Evolutionary conservation across 2,797 vertebrate species (phyloP), one percentile per base, ranked within the genome.

Genomic region (Macroramphosus scolopax): DNA sequence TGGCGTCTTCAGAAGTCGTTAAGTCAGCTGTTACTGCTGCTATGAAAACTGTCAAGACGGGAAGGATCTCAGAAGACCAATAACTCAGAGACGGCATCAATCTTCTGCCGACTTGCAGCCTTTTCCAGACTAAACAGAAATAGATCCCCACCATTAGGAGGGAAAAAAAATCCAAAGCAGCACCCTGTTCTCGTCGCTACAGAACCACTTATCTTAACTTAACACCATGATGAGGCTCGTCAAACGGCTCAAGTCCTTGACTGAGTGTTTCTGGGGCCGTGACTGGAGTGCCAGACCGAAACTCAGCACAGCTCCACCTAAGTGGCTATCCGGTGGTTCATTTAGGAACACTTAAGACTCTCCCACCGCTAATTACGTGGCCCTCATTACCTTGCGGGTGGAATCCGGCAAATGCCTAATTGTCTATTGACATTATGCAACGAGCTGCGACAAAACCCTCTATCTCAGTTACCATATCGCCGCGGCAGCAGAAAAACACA

Each of bases 381-480:
- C 70, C 58, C 52, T 87, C 88, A 91, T 91, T 89, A 88, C 82
- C 88, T 87, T 75, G 68, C 26, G 73, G 80, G 75, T 55, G 45
- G 68, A 83, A 85, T 85, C 72, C 79, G 72, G 80, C 82, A 79
- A 82, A 88, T 30, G 48, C 57, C 77, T 91, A 89, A 91, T 89
- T 89, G 88, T 84, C 80, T 89, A 90, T 90, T 88, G 88, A 89
- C 83, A 86, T 86, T 75, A 81, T 75, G 75, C 83, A 80, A 83
- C 83, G 81, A 81, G 77, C 75, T 82, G 82, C 71, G 82, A 87
- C 86, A 66, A 77, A 77, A 74, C 76, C 74, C 81, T 84, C 80
- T 55, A 77, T 81, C 80, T 82, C 75, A 80, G 78, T 78, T 68
- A 63, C 58, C 52, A 58, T 73, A 83, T 72, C 57, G 67, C 77